A percentile compares a stretch with the other conserved stretches of the same genome.
These are phyloP conservation scores for Chelonia mydas DNA, from an alignment of 2,797 vertebrate genomes.

Conservation along the genomic window DNA sequence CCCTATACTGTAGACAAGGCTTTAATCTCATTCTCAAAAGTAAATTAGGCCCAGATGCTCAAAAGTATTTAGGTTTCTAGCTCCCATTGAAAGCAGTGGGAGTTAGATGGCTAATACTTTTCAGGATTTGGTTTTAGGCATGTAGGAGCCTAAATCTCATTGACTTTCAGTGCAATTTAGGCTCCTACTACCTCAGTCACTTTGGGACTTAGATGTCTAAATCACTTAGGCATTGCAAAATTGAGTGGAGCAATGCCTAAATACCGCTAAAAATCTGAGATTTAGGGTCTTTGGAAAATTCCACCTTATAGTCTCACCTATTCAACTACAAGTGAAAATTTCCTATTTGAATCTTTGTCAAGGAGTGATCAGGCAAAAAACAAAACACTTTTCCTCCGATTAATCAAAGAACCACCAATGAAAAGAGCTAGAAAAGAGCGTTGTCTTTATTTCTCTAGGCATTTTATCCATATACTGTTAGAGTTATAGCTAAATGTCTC, in stretches of 20 bases:
- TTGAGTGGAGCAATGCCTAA: background rate
- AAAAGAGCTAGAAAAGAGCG: constrained; percentile 37
- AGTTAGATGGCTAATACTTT: too few species aligned
- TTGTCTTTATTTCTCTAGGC: constrained; percentile 64
- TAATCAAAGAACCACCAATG: constrained; percentile 60
- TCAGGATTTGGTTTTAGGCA: too few species aligned
- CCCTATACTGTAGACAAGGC: too few species aligned
- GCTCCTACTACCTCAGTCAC: background rate
- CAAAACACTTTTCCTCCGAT: constrained; percentile 42
- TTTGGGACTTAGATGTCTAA: background rate
- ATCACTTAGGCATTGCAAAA: background rate
- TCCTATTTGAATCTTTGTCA: constrained; percentile 49
- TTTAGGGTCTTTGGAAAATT: background rate
- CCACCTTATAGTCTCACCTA: background rate
- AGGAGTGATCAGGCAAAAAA: constrained; percentile 11
- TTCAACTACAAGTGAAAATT: background rate
- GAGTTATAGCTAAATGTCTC: background rate
- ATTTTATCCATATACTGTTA: constrained; percentile 36
- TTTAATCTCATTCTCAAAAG: too few species aligned
- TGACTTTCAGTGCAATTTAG: background rate
- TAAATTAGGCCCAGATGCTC: too few species aligned
- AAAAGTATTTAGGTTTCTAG: too few species aligned
- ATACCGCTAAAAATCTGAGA: background rate
- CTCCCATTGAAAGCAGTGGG: too few species aligned
- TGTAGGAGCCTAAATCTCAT: too few species aligned